Percentiles rank a stretch among this genome's conserved stretches.
Evolutionary conservation across 2,888 invertebrate genomes (phyloP).

Genomic region (Alitta virens): DNA sequence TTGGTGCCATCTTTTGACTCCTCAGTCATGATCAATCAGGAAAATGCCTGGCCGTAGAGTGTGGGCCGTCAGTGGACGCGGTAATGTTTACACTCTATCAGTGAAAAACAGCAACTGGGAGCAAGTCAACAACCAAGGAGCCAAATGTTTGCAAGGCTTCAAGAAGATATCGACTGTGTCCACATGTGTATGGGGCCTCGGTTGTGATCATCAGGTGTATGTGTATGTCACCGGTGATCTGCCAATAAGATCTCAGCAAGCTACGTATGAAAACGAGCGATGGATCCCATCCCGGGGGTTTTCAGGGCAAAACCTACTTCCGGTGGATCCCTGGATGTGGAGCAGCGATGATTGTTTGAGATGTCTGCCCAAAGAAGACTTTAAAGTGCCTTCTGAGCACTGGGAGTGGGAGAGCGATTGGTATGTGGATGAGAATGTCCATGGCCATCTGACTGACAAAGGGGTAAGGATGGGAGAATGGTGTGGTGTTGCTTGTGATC

Average conservation of each 20-base stretch:
- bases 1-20: too few relatives aligned
- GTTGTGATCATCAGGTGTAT: constrained; percentile 89
- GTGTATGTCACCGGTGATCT: constrained; percentile 86
- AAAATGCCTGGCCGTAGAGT: constrained; percentile 16
- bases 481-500: too few relatives aligned
- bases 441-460: constrained; percentile 80
- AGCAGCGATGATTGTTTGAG: constrained; percentile 80
- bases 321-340: constrained; percentile 84
- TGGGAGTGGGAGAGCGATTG: constrained; percentile 98
- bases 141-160: constrained; percentile 73
- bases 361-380: constrained; percentile 76
- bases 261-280: constrained; percentile 88
- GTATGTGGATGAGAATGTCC: constrained; percentile 62
- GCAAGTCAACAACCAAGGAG: constrained; percentile 70
- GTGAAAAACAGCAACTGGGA: constrained; percentile 81
- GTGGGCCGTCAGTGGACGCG: constrained; percentile 78
- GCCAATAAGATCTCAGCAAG: constrained; percentile 85
- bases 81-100: constrained; percentile 80
- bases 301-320: constrained; percentile 68
- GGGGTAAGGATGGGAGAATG: too few relatives aligned
- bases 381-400: constrained; percentile 85
- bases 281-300: constrained; percentile 89
- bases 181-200: constrained; percentile 80
- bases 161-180: constrained; percentile 77
- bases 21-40: too few relatives aligned